Percentiles rank a stretch among this genome's conserved stretches.
These are phyloP conservation scores for Pristionchus japonicus DNA, from an alignment of 2,888 invertebrate species.

Conservation along the genomic window DNA sequence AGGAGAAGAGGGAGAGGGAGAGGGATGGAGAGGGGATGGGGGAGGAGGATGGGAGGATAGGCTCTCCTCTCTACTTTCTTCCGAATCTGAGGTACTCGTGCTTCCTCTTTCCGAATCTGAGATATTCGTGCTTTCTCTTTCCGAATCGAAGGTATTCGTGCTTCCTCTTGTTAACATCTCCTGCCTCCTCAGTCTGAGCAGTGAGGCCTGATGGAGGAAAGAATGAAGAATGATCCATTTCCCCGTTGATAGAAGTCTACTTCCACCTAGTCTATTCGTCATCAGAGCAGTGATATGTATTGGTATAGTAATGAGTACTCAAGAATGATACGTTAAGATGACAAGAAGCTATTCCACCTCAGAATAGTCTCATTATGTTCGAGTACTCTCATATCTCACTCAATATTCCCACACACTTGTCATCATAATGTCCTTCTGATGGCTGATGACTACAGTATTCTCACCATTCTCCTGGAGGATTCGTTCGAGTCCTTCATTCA, in stretches of 20 bases:
- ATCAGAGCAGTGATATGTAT: background rate
- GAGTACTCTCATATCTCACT: background rate
- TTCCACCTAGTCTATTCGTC: background rate
- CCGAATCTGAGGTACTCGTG: constrained; percentile 71
- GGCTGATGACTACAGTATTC: background rate
- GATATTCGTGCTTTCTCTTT: constrained; percentile 75
- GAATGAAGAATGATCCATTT: background rate
- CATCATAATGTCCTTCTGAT: background rate
- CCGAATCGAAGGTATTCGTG: constrained; percentile 72
- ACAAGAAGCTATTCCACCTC: background rate
- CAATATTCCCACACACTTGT: background rate
- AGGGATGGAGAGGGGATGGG: background rate
- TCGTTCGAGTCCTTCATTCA: constrained; percentile 71
- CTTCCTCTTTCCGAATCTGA: constrained; percentile 73
- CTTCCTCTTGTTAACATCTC: constrained; percentile 68
- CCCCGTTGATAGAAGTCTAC: background rate
- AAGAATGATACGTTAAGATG: background rate
- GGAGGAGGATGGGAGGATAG: no score
- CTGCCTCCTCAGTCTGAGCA: constrained; percentile 47
- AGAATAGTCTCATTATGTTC: background rate
- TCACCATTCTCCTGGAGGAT: constrained; percentile 69
- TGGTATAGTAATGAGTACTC: background rate
- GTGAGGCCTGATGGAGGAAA: constrained; percentile 27
- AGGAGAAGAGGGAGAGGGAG: background rate
- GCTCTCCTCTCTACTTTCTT: constrained; percentile 46